A percentile compares a stretch with the other conserved stretches of the same genome.
Evolutionary conservation across 2,888 invertebrate species (phyloP).

Genomic region (Cryptocheilus praepositus): DNA sequence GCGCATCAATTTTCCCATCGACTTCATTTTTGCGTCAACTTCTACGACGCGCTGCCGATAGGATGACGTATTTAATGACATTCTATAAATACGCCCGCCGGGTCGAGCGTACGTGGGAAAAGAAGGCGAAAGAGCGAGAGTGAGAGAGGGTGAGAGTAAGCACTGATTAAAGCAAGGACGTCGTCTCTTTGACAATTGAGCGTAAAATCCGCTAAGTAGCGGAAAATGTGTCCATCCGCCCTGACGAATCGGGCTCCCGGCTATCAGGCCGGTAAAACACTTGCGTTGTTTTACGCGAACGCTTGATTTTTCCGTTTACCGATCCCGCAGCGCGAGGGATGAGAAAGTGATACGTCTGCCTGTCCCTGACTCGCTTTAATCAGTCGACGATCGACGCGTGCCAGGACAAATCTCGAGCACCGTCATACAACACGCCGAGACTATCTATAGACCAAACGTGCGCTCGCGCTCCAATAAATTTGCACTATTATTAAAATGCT

Average conservation of each 20-base stretch:
- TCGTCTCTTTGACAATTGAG: constrained; percentile 66
- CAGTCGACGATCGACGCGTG: too few relatives aligned
- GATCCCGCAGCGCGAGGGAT: constrained; percentile 65
- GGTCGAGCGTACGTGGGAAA: too few relatives aligned
- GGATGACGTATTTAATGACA: too few relatives aligned
- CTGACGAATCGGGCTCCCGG: constrained; percentile 45
- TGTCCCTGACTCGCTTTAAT: too few relatives aligned
- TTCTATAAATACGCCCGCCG: too few relatives aligned
- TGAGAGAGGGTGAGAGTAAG: not conserved
- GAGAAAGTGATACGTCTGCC: constrained; percentile 49
- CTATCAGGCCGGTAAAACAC: constrained; percentile 20
- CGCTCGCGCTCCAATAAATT: too few relatives aligned
- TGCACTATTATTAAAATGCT: too few relatives aligned
- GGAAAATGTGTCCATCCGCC: constrained; percentile 69
- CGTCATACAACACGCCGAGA: too few relatives aligned
- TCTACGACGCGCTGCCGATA: not conserved
- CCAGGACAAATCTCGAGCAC: too few relatives aligned
- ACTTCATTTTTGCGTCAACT: not conserved
- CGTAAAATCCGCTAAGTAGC: constrained; percentile 71
- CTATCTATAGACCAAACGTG: too few relatives aligned
- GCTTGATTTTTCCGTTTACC: constrained; percentile 60
- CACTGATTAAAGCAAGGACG: constrained; percentile 65
- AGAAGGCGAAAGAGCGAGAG: not conserved
- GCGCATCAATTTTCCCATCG: not conserved
- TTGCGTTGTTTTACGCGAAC: constrained; percentile 25